Percentiles rank a stretch among this genome's conserved stretches.
phyloP scores from a whole-genome alignment of 2,888 invertebrate genomes.

The Brassicogethes aeneus region DNA sequence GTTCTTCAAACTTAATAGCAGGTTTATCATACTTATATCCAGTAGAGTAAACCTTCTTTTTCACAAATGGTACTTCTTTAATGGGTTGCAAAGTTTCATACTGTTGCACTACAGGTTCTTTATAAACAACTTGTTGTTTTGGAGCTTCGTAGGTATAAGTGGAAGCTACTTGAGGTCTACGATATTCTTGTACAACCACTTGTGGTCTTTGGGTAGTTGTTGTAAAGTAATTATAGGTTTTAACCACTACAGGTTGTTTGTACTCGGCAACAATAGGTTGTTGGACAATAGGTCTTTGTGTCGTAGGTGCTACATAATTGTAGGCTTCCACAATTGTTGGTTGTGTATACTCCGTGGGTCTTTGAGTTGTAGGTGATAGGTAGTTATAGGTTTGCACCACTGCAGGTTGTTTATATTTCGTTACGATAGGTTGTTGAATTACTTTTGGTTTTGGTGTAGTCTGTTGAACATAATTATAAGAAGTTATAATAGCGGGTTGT shows the following conservation, averaged over 20 bases:
- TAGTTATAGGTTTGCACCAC: too few species aligned
- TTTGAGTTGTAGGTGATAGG: not conserved
- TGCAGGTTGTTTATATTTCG: too few species aligned
- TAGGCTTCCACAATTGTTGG: constrained; percentile 1
- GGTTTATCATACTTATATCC: constrained; percentile 20
- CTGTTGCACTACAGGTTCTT: constrained; percentile 6
- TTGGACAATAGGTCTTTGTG: not conserved
- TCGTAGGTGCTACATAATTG: constrained; percentile 6
- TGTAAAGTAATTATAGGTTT: constrained; percentile 7
- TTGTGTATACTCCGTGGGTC: not conserved
- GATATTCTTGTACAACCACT: constrained; percentile 4
- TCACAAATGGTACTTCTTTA: constrained; percentile 31
- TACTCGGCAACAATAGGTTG: not conserved
- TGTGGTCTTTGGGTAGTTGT: constrained; percentile 4
- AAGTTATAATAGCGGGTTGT: constrained; percentile 26
- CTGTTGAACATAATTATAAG: constrained; percentile 11
- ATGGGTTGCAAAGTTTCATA: constrained; percentile 25
- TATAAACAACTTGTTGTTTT: not conserved
- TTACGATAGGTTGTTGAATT: constrained; percentile 6
- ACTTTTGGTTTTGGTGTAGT: constrained; percentile 5
- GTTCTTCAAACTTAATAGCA: constrained; percentile 21
- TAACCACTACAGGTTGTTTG: constrained; percentile 13
- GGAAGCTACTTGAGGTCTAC: constrained; percentile 6
- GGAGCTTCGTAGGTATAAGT: constrained; percentile 1
- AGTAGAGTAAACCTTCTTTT: constrained; percentile 33